A percentile compares a stretch with the other conserved stretches of the same genome.
Conservation (phyloP, 2,888 invertebrate genomes). For the Agapostemon virescens region DNA sequence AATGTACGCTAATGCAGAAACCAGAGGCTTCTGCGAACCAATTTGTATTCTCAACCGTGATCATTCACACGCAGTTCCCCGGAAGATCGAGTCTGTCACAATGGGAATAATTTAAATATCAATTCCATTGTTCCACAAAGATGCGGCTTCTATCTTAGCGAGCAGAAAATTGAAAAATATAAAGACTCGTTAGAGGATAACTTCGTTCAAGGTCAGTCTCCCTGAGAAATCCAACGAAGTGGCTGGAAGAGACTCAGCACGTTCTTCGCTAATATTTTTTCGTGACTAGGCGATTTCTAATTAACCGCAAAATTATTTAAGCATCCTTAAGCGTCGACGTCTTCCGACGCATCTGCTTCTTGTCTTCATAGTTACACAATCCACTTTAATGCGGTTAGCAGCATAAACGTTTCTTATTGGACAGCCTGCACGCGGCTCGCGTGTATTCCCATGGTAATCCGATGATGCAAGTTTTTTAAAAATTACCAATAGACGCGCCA, state of each 20-base stretch:
- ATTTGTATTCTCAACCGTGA: constrained; percentile 13
- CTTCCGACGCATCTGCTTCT: constrained; percentile 4
- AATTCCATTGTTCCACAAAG: not conserved
- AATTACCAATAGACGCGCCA: constrained; percentile 29
- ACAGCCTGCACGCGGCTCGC: not conserved
- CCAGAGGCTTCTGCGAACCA: not conserved
- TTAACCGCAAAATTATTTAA: constrained; percentile 6
- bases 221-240: not conserved
- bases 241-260: not conserved
- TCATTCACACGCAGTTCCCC: constrained; percentile 2
- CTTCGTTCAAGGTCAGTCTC: not conserved
- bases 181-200: not conserved
- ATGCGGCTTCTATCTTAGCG: not conserved
- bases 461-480: constrained; percentile 53
- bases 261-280: not conserved
- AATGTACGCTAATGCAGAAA: not conserved
- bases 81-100: not conserved
- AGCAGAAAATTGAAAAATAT: not conserved
- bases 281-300: not conserved
- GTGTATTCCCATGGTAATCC: constrained; percentile 27
- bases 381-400: not conserved
- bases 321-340: constrained; percentile 4
- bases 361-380: constrained; percentile 17
- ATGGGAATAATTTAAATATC: not conserved
- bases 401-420: not conserved